phyloP scores from a whole-genome alignment of 2,888 invertebrate genomes.

The Eurois occulta region DNA sequence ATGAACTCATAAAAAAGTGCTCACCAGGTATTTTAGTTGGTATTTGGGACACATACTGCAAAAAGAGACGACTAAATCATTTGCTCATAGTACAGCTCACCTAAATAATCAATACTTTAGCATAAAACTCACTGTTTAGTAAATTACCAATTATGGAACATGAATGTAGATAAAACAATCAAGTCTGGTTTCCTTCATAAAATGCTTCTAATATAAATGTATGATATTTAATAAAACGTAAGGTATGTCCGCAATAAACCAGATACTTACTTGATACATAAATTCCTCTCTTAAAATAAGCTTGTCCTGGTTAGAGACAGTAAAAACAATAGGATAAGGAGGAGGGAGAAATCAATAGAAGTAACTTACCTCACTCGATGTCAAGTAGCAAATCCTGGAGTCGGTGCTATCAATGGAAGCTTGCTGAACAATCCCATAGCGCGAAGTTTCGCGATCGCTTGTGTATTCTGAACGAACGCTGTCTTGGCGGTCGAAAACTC shows the following conservation, averaged over 20 bases:
- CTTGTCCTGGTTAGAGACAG: neutral
- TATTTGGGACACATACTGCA: neutral
- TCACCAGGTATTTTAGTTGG: neutral
- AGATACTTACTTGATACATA: constrained; percentile 9
- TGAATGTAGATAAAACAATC: neutral
- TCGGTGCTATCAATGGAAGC: constrained; percentile 98
- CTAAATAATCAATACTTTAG: neutral
- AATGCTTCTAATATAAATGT: constrained; percentile 17
- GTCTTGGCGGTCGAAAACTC: constrained; percentile 96
- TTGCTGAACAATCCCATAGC: constrained; percentile 97
- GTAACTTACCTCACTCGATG: constrained; percentile 97
- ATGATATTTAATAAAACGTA: constrained; percentile 16
- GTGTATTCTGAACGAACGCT: constrained; percentile 97
- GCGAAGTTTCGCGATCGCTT: constrained; percentile 96
- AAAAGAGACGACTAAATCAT: neutral
- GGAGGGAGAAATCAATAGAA: constrained; percentile 17
- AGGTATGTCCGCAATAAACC: constrained; percentile 21
- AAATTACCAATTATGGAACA: neutral
- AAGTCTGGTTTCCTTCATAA: neutral
- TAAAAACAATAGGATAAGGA: constrained; percentile 5
- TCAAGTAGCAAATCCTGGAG: constrained; percentile 97
- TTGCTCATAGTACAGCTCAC: neutral
- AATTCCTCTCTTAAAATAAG: constrained; percentile 8
- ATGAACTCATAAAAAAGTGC: neutral
- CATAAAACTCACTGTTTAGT: neutral